phyloP scores from a whole-genome alignment of 2,888 invertebrate species.

The Aphrophora alni region DNA sequence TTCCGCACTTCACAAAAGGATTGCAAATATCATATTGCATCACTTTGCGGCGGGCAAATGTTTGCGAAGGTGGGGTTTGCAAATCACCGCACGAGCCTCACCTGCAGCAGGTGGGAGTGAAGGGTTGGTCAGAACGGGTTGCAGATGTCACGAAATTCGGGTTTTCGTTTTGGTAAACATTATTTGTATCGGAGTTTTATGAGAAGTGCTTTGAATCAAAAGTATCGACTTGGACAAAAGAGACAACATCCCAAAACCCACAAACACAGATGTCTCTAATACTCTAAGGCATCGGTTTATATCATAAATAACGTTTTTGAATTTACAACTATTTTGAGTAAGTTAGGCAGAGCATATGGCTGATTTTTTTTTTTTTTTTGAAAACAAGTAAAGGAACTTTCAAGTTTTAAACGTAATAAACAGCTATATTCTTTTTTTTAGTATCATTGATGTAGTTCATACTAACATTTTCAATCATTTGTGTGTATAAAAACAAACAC shows the following conservation, averaged over 20 bases:
- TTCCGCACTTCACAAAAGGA: neutral
- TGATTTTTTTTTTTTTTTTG: too few species aligned
- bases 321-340: too few species aligned
- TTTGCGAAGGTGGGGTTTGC: neutral
- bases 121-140: neutral
- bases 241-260: neutral
- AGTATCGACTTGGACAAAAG: neutral
- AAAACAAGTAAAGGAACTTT: too few species aligned
- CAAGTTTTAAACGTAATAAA: too few species aligned
- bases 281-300: too few species aligned
- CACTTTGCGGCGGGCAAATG: neutral
- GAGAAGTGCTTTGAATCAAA: neutral
- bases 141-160: neutral
- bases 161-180: neutral
- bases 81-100: neutral
- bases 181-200: neutral
- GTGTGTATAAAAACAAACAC: too few species aligned
- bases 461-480: too few species aligned
- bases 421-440: too few species aligned
- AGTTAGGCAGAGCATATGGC: too few species aligned
- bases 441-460: too few species aligned
- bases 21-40: slow-evolving; percentile 1
- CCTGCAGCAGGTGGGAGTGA: neutral
- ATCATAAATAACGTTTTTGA: too few species aligned
- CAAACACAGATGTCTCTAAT: too few species aligned